Evolutionary conservation across 2,113 vertebrate genomes (phyloP).

Genomic region (Accipiter cooperii): DNA sequence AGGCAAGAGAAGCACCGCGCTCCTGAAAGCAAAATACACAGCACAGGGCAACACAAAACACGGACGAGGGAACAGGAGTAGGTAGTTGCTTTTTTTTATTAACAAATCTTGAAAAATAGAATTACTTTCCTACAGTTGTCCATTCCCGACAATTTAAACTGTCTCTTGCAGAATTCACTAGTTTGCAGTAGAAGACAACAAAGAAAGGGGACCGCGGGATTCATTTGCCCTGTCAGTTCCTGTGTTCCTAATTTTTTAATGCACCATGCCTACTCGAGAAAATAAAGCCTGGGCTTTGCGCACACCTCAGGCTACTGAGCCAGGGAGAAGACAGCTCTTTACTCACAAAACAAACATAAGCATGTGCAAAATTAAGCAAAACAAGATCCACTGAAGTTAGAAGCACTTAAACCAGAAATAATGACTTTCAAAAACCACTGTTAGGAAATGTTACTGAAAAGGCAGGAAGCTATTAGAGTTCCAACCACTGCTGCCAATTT

Average conservation of each 20-base stretch:
- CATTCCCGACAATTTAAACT: accelerated
- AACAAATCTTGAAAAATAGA: background rate
- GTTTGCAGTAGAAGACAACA: background rate
- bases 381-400: background rate
- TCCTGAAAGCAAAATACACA: background rate
- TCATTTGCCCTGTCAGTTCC: background rate
- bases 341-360: background rate
- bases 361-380: background rate
- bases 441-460: background rate
- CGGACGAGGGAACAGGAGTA: background rate
- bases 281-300: background rate
- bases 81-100: background rate
- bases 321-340: background rate
- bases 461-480: background rate
- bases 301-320: background rate
- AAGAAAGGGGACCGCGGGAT: background rate
- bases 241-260: background rate
- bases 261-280: background rate
- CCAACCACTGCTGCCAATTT: background rate
- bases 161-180: background rate
- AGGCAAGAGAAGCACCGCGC: background rate
- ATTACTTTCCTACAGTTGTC: background rate
- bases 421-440: background rate
- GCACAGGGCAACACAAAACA: background rate
- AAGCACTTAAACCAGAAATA: background rate